Conservation (phyloP, 2,888 invertebrate species). For the Epsilonema sp. region DNA sequence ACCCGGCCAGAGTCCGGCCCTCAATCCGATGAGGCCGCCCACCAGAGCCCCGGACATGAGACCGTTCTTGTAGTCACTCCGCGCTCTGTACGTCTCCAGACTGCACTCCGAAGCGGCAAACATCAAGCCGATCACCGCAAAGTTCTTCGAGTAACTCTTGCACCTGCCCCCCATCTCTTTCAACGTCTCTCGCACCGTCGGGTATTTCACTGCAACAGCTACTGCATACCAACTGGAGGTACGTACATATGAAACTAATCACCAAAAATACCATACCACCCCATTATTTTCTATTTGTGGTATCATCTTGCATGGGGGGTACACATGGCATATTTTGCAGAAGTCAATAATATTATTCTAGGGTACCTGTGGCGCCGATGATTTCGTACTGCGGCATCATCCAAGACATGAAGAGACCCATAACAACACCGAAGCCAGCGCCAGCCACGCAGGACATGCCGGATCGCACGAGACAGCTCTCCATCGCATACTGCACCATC, state of each 20-base stretch:
- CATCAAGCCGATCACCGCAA: constrained; percentile 78
- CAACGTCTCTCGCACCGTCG: constrained; percentile 53
- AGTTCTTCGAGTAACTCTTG: constrained; percentile 84
- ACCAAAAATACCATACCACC: no score
- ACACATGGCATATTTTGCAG: no score
- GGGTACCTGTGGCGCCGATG: constrained; percentile 18
- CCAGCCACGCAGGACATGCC: constrained; percentile 55
- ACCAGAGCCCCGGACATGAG: constrained; percentile 81
- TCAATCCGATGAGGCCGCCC: constrained; percentile 52
- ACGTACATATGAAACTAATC: no score
- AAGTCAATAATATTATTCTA: background rate
- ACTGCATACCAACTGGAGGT: no score
- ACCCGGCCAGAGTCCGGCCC: constrained; percentile 78
- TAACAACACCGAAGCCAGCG: constrained; percentile 75
- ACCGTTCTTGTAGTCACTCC: constrained; percentile 88
- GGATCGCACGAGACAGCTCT: constrained; percentile 84
- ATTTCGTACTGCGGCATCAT: constrained; percentile 64
- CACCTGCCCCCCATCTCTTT: constrained; percentile 77
- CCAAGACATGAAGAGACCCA: constrained; percentile 86
- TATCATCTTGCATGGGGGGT: no score
- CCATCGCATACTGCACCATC: constrained; percentile 58
- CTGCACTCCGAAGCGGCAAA: constrained; percentile 82
- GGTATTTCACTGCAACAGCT: background rate
- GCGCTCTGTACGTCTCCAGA: constrained; percentile 61
- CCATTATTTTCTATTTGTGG: background rate